These are phyloP conservation scores for Passer domesticus DNA, from an alignment of 2,113 vertebrate genomes.

Conservation along the genomic window DNA sequence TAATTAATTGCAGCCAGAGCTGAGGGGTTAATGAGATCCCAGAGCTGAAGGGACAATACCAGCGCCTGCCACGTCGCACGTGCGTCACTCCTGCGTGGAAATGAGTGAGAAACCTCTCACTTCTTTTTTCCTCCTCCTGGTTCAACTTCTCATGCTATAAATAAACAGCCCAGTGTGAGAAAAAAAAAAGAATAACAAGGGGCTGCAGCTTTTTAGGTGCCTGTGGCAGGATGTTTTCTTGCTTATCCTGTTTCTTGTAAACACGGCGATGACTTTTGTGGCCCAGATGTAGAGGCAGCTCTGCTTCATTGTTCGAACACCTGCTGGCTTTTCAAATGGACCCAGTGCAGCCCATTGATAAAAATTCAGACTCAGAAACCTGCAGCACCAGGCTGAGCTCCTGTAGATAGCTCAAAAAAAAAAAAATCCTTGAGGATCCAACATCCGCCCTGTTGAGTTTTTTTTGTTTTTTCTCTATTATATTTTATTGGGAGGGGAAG, in stretches of 20 bases:
- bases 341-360: conserved; percentile 62
- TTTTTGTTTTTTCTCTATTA: background rate
- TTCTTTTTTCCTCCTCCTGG: background rate
- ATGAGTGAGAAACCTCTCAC: background rate
- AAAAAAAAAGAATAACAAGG: conserved; percentile 45
- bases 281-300: conserved; percentile 71
- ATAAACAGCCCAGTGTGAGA: conserved; percentile 74
- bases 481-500: conserved; percentile 36
- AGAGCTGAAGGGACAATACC: background rate
- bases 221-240: conserved; percentile 78
- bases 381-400: background rate
- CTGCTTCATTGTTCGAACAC: conserved; percentile 79
- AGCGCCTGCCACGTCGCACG: background rate
- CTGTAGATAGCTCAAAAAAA: background rate
- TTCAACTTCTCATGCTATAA: conserved; percentile 70
- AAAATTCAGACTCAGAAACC: conserved; percentile 43
- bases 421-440: conserved; percentile 1
- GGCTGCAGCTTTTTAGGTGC: conserved; percentile 48
- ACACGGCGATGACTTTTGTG: conserved; percentile 63
- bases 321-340: conserved; percentile 69
- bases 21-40: conserved; percentile 17
- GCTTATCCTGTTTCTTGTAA: conserved; percentile 78
- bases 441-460: background rate
- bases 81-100: conserved; percentile 67
- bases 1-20: background rate